phyloP scores from a whole-genome alignment of 30 jellyfish, hydroid and myxozoan species.

The Catostylus mosaicus region DNA sequence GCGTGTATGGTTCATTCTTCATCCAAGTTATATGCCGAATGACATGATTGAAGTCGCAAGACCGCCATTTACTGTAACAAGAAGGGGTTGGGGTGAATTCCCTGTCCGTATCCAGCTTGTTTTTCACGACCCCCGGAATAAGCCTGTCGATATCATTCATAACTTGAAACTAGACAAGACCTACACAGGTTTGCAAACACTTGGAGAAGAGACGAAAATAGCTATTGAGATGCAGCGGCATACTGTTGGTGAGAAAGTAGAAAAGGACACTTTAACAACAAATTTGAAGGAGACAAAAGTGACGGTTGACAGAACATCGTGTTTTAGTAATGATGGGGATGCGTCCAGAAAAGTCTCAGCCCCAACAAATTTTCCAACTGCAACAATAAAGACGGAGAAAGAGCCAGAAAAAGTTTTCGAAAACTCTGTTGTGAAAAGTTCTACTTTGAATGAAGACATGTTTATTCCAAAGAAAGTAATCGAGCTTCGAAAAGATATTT shows the following conservation, averaged over 20 bases:
- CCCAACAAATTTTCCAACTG: background rate
- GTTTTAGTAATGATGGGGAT: background rate
- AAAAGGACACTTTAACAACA: background rate
- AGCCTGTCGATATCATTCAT: slow-evolving; percentile 90
- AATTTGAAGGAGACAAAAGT: background rate
- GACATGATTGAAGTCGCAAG: slow-evolving; percentile 80
- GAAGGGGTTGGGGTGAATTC: slow-evolving; percentile 99
- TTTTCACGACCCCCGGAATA: slow-evolving; percentile 83
- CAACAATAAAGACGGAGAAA: background rate
- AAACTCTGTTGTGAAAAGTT: background rate
- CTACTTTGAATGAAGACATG: background rate
- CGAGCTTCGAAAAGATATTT: background rate
- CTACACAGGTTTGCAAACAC: slow-evolving; percentile 97
- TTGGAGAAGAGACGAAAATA: slow-evolving; percentile 92
- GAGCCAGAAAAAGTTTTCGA: background rate
- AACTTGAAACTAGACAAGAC: slow-evolving; percentile 89
- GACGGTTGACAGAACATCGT: background rate
- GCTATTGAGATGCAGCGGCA: slow-evolving; percentile 87
- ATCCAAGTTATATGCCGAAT: slow-evolving; percentile 98
- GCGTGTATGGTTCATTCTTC: slow-evolving; percentile 88
- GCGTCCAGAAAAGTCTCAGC: background rate
- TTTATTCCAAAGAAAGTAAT: background rate
- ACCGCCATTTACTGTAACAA: slow-evolving; percentile 94
- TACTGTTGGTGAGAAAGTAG: slow-evolving; percentile 30
- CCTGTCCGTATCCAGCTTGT: slow-evolving; percentile 95